phyloP scores from a whole-genome alignment of 1,140 invertebrate species.

The Drosophila insularis region DNA sequence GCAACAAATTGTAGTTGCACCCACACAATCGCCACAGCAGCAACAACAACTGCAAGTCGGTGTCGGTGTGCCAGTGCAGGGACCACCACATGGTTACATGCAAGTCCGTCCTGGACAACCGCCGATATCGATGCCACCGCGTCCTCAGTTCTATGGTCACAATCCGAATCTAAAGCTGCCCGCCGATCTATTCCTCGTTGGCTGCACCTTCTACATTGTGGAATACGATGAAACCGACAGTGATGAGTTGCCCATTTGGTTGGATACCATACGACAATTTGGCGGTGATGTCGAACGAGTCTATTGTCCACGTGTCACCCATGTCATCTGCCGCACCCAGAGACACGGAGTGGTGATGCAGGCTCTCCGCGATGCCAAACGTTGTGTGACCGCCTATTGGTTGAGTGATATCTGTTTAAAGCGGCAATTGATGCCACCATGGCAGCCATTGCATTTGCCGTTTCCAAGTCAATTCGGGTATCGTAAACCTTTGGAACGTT shows the following conservation, averaged over 20 bases:
- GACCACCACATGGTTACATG: conserved; percentile 63
- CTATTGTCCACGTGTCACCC: conserved; percentile 93
- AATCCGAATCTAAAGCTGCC: conserved; percentile 94
- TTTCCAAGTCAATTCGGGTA: conserved; percentile 90
- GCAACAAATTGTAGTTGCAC: conserved; percentile 73
- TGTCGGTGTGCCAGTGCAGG: conserved; percentile 57
- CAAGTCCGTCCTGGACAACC: conserved; percentile 68
- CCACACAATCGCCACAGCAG: conserved; percentile 37
- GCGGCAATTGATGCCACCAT: conserved; percentile 93
- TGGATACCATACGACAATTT: conserved; percentile 91
- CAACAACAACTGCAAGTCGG: conserved; percentile 55
- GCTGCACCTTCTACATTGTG: conserved; percentile 95
- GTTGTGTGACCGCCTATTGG: conserved; percentile 97
- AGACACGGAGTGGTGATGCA: conserved; percentile 93
- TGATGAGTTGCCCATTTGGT: conserved; percentile 89
- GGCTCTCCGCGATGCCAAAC: conserved; percentile 88
- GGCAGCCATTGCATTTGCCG: conserved; percentile 95
- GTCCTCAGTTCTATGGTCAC: conserved; percentile 92
- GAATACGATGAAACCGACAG: conserved; percentile 85
- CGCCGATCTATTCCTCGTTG: conserved; percentile 93
- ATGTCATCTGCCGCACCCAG: conserved; percentile 95
- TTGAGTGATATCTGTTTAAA: conserved; percentile 93
- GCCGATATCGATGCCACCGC: conserved; percentile 83
- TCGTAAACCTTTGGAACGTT: conserved; percentile 86
- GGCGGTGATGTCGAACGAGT: conserved; percentile 94